phyloP scores from a whole-genome alignment of 2,113 vertebrate species.

The Clarias magur region DNA sequence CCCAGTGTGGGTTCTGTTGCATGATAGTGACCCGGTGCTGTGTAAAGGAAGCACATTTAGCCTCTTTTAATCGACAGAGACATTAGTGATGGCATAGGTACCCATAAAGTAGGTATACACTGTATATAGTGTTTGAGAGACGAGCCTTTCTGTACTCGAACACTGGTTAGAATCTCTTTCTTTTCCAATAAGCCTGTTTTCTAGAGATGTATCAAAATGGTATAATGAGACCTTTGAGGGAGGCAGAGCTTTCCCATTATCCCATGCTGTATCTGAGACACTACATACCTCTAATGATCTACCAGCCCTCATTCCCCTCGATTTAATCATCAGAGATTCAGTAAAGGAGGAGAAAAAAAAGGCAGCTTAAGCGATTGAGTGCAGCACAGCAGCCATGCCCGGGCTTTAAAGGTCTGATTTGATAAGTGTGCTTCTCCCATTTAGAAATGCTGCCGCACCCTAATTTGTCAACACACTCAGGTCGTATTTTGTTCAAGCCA shows the following conservation, averaged over 20 bases:
- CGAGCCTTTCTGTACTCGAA: background rate
- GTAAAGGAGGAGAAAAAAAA: constrained; percentile 24
- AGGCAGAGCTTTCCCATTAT: constrained; percentile 24
- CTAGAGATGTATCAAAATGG: constrained; percentile 21
- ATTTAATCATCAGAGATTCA: constrained; percentile 47
- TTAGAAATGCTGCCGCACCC: constrained; percentile 20
- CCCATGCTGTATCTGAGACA: constrained; percentile 37
- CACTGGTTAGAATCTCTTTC: constrained; percentile 5
- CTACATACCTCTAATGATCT: constrained; percentile 41
- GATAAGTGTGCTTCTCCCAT: constrained; percentile 25
- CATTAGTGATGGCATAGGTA: background rate
- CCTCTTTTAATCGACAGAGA: background rate
- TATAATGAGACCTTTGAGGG: constrained; percentile 34
- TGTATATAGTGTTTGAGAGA: background rate
- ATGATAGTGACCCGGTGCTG: background rate
- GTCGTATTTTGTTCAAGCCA: constrained; percentile 23
- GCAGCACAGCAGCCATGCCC: constrained; percentile 15
- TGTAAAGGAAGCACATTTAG: background rate
- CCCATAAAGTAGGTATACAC: background rate
- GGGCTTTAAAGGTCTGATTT: constrained; percentile 34
- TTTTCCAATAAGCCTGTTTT: background rate
- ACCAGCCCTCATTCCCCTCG: constrained; percentile 20
- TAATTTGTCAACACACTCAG: constrained; percentile 25
- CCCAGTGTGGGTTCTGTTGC: background rate
- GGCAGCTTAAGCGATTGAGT: constrained; percentile 30